These are phyloP conservation scores for Lutjanus argentimaculatus DNA, from an alignment of 2,797 vertebrate species.

Conservation along the genomic window DNA sequence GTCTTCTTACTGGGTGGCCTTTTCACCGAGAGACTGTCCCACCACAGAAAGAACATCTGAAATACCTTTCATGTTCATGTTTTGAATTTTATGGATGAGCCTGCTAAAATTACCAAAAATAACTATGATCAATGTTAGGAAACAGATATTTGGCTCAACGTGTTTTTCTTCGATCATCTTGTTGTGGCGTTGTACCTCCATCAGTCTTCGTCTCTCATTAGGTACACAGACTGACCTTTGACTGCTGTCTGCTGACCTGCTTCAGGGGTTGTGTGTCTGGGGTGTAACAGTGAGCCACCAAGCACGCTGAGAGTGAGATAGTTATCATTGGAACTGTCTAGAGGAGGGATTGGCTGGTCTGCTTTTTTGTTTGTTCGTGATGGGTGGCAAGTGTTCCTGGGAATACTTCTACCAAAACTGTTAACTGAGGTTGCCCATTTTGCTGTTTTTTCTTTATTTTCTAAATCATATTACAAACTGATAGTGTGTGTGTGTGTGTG, in stretches of 20 bases:
- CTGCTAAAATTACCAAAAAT: not conserved
- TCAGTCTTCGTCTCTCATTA: conserved; percentile 56
- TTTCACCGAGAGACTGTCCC: not conserved
- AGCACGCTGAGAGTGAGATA: conserved; percentile 41
- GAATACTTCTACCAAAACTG: not conserved
- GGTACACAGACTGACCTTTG: conserved; percentile 52
- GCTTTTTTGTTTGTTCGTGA: conserved; percentile 14
- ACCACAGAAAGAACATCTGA: conserved; percentile 11
- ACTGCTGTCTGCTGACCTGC: conserved; percentile 60
- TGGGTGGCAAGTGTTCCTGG: not conserved
- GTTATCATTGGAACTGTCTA: conserved; percentile 48
- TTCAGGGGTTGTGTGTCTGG: conserved; percentile 30
- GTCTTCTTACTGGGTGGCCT: conserved; percentile 40
- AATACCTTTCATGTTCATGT: not conserved
- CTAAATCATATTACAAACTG: not conserved
- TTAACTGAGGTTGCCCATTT: not conserved
- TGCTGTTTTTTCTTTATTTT: not conserved
- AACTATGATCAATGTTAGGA: not conserved
- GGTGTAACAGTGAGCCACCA: conserved; percentile 45
- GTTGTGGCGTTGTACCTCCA: conserved; percentile 30
- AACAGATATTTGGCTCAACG: too few relatives aligned
- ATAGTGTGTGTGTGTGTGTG: not conserved
- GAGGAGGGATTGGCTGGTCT: conserved; percentile 15
- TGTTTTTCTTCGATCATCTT: conserved; percentile 23
- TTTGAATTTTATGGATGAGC: not conserved